A percentile compares a stretch with the other conserved stretches of the same genome.
phyloP scores from a whole-genome alignment of 2,888 invertebrate genomes.

The Andrena minutula region DNA sequence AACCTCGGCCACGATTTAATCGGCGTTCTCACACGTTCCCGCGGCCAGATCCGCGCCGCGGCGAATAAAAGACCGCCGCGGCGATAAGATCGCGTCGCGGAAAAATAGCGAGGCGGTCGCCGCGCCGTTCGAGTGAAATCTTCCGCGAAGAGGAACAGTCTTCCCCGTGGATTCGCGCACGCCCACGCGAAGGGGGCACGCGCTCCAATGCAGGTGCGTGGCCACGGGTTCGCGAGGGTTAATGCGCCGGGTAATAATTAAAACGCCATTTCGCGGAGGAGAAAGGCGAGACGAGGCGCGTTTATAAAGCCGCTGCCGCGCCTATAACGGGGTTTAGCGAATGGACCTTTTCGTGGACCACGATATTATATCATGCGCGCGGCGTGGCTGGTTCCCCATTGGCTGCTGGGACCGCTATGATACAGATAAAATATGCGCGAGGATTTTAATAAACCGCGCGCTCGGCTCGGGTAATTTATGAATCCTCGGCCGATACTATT shows the following conservation, averaged over 20 bases:
- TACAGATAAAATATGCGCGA: constrained; percentile 25
- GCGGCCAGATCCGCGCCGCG: neutral
- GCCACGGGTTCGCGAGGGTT: constrained; percentile 70
- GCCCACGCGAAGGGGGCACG: constrained; percentile 65
- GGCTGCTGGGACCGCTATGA: neutral
- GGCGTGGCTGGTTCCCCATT: neutral
- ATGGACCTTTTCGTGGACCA: constrained; percentile 56
- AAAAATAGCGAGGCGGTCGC: constrained; percentile 9
- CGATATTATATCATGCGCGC: constrained; percentile 35
- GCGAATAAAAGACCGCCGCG: neutral
- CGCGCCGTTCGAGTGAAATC: constrained; percentile 40
- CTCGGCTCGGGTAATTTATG: constrained; percentile 10
- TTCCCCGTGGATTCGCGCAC: constrained; percentile 51
- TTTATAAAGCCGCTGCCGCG: constrained; percentile 66
- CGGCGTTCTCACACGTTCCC: constrained; percentile 19
- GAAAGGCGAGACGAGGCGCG: constrained; percentile 67
- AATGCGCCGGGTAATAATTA: constrained; percentile 74
- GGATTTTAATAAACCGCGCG: constrained; percentile 35
- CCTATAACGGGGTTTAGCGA: constrained; percentile 67
- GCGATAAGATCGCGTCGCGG: constrained; percentile 2
- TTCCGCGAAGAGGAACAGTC: constrained; percentile 22
- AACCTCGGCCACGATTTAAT: neutral
- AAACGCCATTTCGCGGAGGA: constrained; percentile 72
- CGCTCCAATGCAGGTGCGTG: constrained; percentile 67
- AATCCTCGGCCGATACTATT: neutral